phyloP scores from a whole-genome alignment of 2,888 invertebrate genomes.

The Cataglyphis rosenhaueri region DNA sequence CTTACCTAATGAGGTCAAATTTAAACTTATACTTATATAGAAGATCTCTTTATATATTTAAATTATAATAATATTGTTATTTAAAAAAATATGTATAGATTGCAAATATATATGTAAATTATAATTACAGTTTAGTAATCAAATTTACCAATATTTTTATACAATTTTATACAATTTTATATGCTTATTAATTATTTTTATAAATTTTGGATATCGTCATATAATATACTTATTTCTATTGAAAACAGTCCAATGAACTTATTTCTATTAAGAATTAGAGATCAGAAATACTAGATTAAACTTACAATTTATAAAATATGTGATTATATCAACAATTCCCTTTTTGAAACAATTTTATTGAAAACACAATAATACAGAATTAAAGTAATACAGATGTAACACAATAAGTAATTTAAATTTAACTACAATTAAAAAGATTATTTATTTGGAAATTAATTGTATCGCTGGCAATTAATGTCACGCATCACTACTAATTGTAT shows the following conservation, averaged over 20 bases:
- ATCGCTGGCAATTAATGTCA: constrained; percentile 68
- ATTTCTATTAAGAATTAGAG: background rate
- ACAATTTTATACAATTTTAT: background rate
- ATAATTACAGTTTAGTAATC: background rate
- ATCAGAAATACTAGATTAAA: background rate
- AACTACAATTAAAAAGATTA: constrained; percentile 16
- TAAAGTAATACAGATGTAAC: background rate
- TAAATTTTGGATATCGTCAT: background rate
- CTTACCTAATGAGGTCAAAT: background rate
- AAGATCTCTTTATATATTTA: background rate
- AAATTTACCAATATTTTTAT: background rate
- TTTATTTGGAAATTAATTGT: constrained; percentile 27
- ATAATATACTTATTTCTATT: background rate
- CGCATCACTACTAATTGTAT: constrained; percentile 77
- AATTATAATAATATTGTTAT: background rate
- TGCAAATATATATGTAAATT: background rate
- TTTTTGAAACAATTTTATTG: background rate
- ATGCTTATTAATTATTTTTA: background rate
- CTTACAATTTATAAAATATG: constrained; percentile 2
- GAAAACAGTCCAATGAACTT: background rate
- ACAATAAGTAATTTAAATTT: background rate
- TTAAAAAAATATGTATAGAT: background rate
- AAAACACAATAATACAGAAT: constrained; percentile 3
- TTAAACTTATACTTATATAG: constrained; percentile 1
- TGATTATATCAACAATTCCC: background rate